Evolutionary conservation across 1,140 invertebrate genomes (phyloP).

Genomic region (Phortica variegata): DNA sequence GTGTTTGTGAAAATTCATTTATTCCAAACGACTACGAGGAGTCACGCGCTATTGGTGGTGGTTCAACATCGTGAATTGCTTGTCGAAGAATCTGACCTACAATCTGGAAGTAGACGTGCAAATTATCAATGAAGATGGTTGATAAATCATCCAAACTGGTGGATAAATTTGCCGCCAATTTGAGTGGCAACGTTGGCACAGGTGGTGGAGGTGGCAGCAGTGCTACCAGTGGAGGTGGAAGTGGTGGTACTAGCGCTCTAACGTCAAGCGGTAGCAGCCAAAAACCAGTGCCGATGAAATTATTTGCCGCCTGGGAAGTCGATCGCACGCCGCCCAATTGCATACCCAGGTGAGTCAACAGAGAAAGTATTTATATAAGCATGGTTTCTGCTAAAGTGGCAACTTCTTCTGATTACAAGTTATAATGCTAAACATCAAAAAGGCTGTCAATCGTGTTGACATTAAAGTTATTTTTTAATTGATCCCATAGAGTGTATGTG

Average conservation of each 20-base stretch:
- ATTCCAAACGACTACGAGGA: constrained; percentile 9
- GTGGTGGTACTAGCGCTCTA: constrained; percentile 1
- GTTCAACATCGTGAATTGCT: no score
- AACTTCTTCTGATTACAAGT: no score
- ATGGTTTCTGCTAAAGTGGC: no score
- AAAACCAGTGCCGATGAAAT: constrained; percentile 94
- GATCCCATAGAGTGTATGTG: no score
- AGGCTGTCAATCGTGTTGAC: no score
- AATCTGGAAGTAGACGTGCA: no score
- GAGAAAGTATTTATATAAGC: no score
- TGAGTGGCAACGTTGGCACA: constrained; percentile 24
- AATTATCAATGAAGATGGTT: constrained; percentile 52
- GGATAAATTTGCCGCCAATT: constrained; percentile 46
- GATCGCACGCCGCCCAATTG: constrained; percentile 95
- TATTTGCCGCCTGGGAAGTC: constrained; percentile 97
- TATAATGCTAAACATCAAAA: no score
- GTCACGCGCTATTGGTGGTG: background rate
- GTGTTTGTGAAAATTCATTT: constrained; percentile 15
- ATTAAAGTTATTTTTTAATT: no score
- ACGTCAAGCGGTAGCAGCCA: no score
- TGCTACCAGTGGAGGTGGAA: constrained; percentile 9
- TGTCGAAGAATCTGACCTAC: no score
- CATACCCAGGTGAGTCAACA: constrained; percentile 90
- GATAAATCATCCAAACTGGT: constrained; percentile 54
- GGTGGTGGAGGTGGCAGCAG: constrained; percentile 13